Evolutionary conservation across 2,797 vertebrate genomes (phyloP).

Genomic region (Pipistrellus pipistrellus): DNA sequence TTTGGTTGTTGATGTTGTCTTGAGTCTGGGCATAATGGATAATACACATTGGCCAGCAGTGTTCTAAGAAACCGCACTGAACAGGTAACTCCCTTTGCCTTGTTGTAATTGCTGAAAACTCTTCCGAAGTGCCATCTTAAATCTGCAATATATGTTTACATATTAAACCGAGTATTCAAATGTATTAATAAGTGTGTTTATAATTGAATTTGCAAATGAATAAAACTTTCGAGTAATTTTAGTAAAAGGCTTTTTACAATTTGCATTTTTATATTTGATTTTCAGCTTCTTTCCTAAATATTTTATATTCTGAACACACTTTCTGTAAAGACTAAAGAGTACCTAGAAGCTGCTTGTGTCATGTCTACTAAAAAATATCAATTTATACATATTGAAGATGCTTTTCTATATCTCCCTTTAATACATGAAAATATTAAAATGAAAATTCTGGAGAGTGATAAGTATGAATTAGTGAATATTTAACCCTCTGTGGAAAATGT

Average conservation of each 20-base stretch:
- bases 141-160: constrained; percentile 40
- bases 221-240: constrained; percentile 49
- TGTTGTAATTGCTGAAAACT: constrained; percentile 73
- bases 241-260: background rate
- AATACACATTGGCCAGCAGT: constrained; percentile 63
- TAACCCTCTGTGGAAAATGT: background rate
- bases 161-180: constrained; percentile 43
- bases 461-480: background rate
- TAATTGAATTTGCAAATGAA: constrained; percentile 30
- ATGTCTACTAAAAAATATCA: background rate
- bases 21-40: constrained; percentile 69
- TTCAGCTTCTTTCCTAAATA: constrained; percentile 32
- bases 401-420: background rate
- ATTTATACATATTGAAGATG: background rate
- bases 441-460: background rate
- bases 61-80: constrained; percentile 29
- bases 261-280: constrained; percentile 41
- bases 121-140: constrained; percentile 65
- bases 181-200: background rate
- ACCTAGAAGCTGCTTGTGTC: background rate
- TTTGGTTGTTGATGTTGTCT: constrained; percentile 3
- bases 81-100: constrained; percentile 28
- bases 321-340: background rate
- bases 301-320: constrained; percentile 28
- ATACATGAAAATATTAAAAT: background rate